Percentiles rank a stretch among this genome's conserved stretches.
Evolutionary conservation across 2,888 invertebrate species (phyloP).

Genomic region (Chrysolina americana): DNA sequence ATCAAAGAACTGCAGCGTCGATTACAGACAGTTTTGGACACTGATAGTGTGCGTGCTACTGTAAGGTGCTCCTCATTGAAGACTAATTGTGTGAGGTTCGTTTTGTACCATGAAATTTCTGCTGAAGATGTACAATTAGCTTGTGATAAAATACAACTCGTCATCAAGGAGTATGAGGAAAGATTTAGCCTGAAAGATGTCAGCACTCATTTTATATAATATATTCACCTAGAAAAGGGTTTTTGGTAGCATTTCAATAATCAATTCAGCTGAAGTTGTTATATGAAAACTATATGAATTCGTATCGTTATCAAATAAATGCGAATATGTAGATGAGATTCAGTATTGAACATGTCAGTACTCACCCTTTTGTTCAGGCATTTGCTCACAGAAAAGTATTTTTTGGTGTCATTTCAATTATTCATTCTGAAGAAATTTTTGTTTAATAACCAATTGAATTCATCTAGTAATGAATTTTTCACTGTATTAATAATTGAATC

Average conservation of each 20-base stretch:
- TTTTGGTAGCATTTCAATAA: not conserved
- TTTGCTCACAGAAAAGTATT: too few relatives aligned
- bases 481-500: too few relatives aligned
- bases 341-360: too few relatives aligned
- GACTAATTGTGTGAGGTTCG: slow-evolving; percentile 77
- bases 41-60: slow-evolving; percentile 71
- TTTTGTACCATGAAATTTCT: slow-evolving; percentile 80
- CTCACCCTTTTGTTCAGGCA: too few relatives aligned
- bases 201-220: not conserved
- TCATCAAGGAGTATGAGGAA: slow-evolving; percentile 76
- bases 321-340: too few relatives aligned
- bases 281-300: too few relatives aligned
- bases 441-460: too few relatives aligned
- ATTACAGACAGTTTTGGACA: slow-evolving; percentile 69
- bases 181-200: slow-evolving; percentile 43
- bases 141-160: slow-evolving; percentile 80
- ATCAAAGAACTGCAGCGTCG: slow-evolving; percentile 74
- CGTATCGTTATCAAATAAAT: too few relatives aligned
- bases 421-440: too few relatives aligned
- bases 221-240: too few relatives aligned
- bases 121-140: slow-evolving; percentile 79
- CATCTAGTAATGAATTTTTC: too few relatives aligned
- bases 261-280: not conserved
- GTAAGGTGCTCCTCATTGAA: slow-evolving; percentile 77
- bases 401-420: too few relatives aligned